A percentile compares a stretch with the other conserved stretches of the same genome.
These are phyloP conservation scores for Drosophila willistoni DNA, from an alignment of 1,140 invertebrate genomes.

Conservation along the genomic window DNA sequence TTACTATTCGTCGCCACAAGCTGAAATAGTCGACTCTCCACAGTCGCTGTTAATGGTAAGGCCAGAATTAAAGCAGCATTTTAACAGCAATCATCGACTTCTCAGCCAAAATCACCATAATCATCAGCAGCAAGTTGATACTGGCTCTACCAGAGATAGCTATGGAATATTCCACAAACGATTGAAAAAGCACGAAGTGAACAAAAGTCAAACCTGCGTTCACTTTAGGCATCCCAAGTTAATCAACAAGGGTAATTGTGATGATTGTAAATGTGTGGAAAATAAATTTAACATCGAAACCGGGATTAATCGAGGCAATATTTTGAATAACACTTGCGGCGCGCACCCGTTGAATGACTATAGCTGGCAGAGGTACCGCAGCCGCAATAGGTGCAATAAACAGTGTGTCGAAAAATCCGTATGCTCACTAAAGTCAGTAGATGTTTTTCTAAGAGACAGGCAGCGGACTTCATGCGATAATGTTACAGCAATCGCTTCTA, in stretches of 20 bases:
- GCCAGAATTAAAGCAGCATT: neutral
- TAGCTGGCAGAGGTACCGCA: neutral
- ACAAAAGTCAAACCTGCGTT: neutral
- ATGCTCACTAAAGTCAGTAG: neutral
- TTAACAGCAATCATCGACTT: neutral
- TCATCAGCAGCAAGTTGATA: neutral
- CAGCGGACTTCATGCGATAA: neutral
- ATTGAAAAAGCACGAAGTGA: neutral
- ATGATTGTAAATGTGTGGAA: conserved; percentile 11
- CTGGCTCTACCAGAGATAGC: too few species aligned
- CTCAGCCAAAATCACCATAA: neutral
- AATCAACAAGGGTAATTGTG: conserved; percentile 2
- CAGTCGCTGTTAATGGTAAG: neutral
- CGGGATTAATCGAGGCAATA: neutral
- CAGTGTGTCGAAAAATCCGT: neutral
- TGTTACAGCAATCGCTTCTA: neutral
- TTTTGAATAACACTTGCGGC: neutral
- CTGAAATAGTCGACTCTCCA: neutral
- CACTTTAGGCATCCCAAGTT: neutral
- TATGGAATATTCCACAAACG: neutral
- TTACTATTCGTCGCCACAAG: too few species aligned
- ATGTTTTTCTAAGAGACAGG: neutral
- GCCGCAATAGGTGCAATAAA: neutral
- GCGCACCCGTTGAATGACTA: conserved; percentile 9
- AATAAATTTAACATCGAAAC: neutral